A percentile compares a stretch with the other conserved stretches of the same genome.
phyloP scores from a whole-genome alignment of 2,888 invertebrate genomes.

The Eilema griseolum region DNA sequence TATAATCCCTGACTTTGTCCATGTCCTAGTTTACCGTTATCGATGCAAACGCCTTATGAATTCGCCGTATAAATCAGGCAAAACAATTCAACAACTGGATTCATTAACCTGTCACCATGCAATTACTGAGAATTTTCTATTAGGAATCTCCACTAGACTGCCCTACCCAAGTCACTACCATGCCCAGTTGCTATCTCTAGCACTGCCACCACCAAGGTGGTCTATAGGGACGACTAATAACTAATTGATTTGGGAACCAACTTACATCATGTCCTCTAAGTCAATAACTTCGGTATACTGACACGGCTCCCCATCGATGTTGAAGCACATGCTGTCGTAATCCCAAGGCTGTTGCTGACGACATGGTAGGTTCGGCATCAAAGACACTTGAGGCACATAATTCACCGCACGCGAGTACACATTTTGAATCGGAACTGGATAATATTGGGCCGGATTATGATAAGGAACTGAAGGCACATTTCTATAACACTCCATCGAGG shows the following conservation, averaged over 20 bases:
- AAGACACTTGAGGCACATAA: constrained; percentile 56
- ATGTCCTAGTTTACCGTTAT: background rate
- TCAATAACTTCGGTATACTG: constrained; percentile 90
- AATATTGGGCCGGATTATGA: constrained; percentile 58
- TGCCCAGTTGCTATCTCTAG: background rate
- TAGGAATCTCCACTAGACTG: background rate
- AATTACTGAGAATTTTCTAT: background rate
- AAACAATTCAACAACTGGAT: background rate
- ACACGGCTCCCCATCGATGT: constrained; percentile 89
- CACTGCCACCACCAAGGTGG: background rate
- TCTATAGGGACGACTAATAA: constrained; percentile 5
- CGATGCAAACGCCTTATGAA: background rate
- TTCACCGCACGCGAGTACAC: constrained; percentile 55
- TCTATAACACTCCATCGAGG: constrained; percentile 68
- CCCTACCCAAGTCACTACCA: background rate
- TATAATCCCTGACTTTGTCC: background rate
- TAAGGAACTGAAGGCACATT: constrained; percentile 58
- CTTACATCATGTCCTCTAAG: constrained; percentile 93
- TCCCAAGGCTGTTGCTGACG: constrained; percentile 85
- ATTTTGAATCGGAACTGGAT: constrained; percentile 54
- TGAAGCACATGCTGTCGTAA: constrained; percentile 89
- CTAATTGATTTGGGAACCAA: constrained; percentile 46
- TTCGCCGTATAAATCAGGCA: background rate
- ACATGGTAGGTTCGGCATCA: constrained; percentile 81
- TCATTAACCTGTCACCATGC: background rate